Evolutionary conservation across 2,113 vertebrate species (phyloP).

Genomic region (Pavo muticus): DNA sequence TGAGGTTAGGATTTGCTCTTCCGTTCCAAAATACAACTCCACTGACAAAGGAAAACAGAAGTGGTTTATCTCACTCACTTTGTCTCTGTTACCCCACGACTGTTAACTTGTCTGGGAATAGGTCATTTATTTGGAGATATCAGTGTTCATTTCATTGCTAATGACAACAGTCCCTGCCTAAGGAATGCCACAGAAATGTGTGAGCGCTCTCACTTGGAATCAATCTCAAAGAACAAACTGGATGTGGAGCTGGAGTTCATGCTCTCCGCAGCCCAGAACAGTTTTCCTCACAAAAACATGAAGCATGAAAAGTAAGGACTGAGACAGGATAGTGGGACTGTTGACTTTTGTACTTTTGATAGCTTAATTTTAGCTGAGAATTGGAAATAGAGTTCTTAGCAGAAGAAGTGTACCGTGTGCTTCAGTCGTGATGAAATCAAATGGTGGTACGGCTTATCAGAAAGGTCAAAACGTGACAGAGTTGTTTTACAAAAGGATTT

Average conservation of each 20-base stretch:
- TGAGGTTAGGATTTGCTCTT: neutral
- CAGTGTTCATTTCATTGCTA: neutral
- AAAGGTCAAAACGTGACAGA: neutral
- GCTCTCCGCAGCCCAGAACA: neutral
- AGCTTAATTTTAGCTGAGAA: neutral
- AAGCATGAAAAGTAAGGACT: neutral
- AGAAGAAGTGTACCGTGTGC: accelerated
- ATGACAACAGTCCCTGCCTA: neutral
- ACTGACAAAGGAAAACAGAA: neutral
- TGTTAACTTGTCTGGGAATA: neutral
- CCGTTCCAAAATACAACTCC: neutral
- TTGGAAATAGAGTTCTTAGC: neutral
- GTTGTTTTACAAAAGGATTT: neutral
- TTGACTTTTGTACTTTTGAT: neutral
- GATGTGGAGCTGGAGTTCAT: neutral
- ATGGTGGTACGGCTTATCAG: neutral
- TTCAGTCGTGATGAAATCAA: neutral
- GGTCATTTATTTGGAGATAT: neutral
- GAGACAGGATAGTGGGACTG: neutral
- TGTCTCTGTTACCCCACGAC: neutral
- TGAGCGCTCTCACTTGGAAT: neutral
- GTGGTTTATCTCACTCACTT: neutral
- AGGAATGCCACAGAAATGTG: neutral
- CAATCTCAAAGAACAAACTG: neutral
- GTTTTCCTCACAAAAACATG: neutral